Evolutionary conservation across 2,888 invertebrate species (phyloP).

Genomic region (Agrochola lychnidis): DNA sequence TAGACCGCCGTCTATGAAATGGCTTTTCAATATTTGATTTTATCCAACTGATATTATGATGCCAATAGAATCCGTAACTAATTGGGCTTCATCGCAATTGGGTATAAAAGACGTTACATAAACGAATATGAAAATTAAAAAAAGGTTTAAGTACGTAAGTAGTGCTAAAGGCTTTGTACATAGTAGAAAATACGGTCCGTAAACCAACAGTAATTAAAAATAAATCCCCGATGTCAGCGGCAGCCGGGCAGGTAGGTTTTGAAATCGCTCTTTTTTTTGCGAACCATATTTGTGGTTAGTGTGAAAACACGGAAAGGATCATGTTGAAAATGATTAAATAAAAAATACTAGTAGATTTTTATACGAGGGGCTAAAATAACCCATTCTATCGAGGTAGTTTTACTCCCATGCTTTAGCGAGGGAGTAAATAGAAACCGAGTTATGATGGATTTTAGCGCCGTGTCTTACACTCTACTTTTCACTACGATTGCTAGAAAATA

Average conservation of each 20-base stretch:
- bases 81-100: neutral
- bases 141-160: neutral
- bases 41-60: neutral
- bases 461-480: too few relatives aligned
- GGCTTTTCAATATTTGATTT: neutral
- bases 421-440: too few relatives aligned
- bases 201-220: slow-evolving; percentile 42
- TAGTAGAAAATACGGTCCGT: slow-evolving; percentile 4
- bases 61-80: neutral
- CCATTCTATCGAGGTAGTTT: too few relatives aligned
- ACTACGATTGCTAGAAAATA: too few relatives aligned
- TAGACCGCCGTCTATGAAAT: neutral
- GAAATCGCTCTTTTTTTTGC: slow-evolving; percentile 10
- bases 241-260: slow-evolving; percentile 25
- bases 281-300: neutral
- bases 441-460: too few relatives aligned
- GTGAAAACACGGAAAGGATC: neutral
- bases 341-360: neutral
- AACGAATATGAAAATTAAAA: neutral
- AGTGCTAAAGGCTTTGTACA: neutral
- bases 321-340: neutral
- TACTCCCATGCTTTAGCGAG: too few relatives aligned
- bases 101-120: neutral
- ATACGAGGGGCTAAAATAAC: too few relatives aligned
- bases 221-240: slow-evolving; percentile 35